A percentile compares a stretch with the other conserved stretches of the same genome.
These are phyloP conservation scores for Hiodon alosoides DNA, from an alignment of 2,113 vertebrate species.

Conservation along the genomic window DNA sequence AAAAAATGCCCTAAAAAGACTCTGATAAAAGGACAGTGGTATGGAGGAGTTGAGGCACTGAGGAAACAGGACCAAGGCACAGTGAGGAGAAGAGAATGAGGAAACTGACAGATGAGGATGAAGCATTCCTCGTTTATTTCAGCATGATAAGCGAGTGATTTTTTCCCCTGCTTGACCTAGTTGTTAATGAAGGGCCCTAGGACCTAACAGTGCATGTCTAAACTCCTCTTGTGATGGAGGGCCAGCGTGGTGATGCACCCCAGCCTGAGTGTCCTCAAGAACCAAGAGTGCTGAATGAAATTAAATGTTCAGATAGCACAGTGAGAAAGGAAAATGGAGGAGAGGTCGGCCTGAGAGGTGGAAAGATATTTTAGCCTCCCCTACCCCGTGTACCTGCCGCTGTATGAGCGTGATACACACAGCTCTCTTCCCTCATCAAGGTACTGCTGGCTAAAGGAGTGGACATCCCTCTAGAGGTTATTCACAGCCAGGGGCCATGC, in stretches of 20 bases:
- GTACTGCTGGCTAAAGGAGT: slow-evolving; percentile 33
- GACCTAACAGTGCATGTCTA: neutral
- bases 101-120: slow-evolving; percentile 4
- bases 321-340: neutral
- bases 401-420: slow-evolving; percentile 33
- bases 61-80: neutral
- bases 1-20: too few species aligned
- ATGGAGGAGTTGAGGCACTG: neutral
- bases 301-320: neutral
- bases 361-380: neutral
- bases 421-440: slow-evolving; percentile 45
- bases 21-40: neutral
- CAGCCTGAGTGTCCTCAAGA: neutral
- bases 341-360: neutral
- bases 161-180: slow-evolving; percentile 2
- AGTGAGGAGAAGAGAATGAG: neutral
- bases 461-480: slow-evolving; percentile 31
- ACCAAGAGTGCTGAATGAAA: slow-evolving; percentile 7
- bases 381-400: slow-evolving; percentile 27
- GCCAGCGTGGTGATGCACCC: neutral
- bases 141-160: neutral
- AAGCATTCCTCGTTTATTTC: neutral
- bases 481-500: neutral
- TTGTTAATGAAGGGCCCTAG: slow-evolving; percentile 6
- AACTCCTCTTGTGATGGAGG: slow-evolving; percentile 1